phyloP scores from a whole-genome alignment of 2,797 vertebrate species.

The Cirrhinus molitorella region DNA sequence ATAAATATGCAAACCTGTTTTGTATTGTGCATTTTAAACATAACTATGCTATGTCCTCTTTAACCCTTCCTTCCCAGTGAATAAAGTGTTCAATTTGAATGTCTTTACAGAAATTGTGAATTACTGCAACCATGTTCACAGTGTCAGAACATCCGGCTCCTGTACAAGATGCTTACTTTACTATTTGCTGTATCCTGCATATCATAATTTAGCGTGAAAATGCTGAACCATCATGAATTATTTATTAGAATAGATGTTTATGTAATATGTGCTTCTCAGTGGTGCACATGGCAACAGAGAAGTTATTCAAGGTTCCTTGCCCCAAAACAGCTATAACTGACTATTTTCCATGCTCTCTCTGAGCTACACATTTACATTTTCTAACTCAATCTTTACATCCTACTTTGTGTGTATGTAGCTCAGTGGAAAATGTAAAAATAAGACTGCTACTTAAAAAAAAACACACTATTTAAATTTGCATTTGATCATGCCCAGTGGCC shows the following conservation, averaged over 20 bases:
- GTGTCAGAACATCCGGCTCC: slow-evolving; percentile 19
- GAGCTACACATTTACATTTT: background rate
- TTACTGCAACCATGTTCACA: background rate
- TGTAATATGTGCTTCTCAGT: slow-evolving; percentile 44
- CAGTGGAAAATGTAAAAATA: background rate
- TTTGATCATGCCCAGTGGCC: no score
- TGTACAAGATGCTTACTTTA: slow-evolving; percentile 55
- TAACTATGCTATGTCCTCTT: no score
- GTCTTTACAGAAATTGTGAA: no score
- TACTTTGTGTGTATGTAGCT: background rate
- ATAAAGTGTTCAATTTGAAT: no score
- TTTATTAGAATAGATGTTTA: slow-evolving; percentile 69
- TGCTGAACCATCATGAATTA: slow-evolving; percentile 74
- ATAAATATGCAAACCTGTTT: no score
- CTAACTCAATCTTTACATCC: background rate
- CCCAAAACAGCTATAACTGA: background rate
- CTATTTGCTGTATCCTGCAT: slow-evolving; percentile 56
- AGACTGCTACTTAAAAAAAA: background rate
- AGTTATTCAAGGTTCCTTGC: background rate
- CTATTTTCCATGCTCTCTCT: background rate
- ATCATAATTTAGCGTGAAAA: slow-evolving; percentile 68
- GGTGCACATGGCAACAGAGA: background rate
- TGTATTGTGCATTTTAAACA: no score
- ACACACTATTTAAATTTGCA: no score
- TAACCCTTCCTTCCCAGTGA: no score